A percentile compares a stretch with the other conserved stretches of the same genome.
Evolutionary conservation across 2,113 vertebrate genomes (phyloP).

Genomic region (Tursiops truncatus): DNA sequence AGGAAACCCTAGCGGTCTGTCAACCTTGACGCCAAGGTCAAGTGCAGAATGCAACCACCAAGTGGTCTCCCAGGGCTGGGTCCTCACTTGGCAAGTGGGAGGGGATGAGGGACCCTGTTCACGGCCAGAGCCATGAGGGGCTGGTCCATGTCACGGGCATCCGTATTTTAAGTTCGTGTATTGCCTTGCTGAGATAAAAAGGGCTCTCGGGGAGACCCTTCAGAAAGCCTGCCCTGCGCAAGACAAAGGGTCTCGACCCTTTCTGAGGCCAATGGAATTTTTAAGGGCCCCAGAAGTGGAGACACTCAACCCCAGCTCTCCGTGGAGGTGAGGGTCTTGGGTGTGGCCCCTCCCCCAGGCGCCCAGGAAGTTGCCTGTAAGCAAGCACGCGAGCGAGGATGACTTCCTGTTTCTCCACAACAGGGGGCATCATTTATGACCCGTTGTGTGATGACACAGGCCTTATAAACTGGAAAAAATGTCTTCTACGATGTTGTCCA

Average conservation of each 20-base stretch:
- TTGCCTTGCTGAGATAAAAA: not conserved
- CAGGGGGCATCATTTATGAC: slow-evolving; percentile 47
- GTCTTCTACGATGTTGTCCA: slow-evolving; percentile 56
- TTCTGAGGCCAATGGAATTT: accelerated
- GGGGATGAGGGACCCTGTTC: accelerated
- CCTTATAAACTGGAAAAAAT: slow-evolving; percentile 60
- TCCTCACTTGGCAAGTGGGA: not conserved
- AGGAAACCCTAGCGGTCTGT: not conserved
- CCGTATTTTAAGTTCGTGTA: not conserved
- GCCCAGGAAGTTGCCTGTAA: slow-evolving; percentile 32
- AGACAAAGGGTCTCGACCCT: not conserved
- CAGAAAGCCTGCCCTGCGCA: not conserved
- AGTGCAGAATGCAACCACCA: accelerated
- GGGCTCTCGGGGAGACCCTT: accelerated
- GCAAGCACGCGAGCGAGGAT: not conserved
- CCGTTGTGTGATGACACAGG: slow-evolving; percentile 53
- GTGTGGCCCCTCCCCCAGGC: not conserved
- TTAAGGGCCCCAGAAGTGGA: not conserved
- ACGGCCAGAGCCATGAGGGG: too few species aligned
- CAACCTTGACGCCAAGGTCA: accelerated
- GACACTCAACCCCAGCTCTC: not conserved
- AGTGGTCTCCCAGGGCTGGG: accelerated
- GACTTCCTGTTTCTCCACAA: slow-evolving; percentile 63
- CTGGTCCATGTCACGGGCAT: not conserved
- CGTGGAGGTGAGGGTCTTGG: not conserved